Evolutionary conservation across 2,888 invertebrate species (phyloP), one percentile per base, ranked within the genome.

Genomic region (Phrixothrix hirtus): DNA sequence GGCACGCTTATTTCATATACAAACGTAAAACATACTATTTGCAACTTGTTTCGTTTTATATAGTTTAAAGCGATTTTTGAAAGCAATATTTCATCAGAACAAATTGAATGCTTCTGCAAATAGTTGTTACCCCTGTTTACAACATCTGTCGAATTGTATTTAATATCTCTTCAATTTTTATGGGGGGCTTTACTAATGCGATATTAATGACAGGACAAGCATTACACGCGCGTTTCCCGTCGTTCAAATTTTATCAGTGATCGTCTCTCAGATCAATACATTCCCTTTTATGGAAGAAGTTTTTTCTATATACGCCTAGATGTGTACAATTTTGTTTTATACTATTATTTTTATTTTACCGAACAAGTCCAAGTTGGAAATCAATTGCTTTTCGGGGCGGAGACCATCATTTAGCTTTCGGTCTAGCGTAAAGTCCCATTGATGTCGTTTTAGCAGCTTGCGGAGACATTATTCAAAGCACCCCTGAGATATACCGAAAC

Each of bases 331-430:
- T n/a, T n/a, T 21, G 7, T 5, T 21, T 21, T 21, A 21, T 21
- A 7, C 21, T 7, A 21, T 7, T n/a, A n/a, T n/a, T n/a, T 21
- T 21, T 21, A 21, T 29, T 29, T 11, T 29, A 29, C 11, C 3
- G 29, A 29, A 45, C 45, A 41, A 50, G 52, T 35, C 38, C 34
- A 31, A 39, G 36, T 27, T 39, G 50, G 26, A 38, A 37, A 59
- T 60, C 61, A 61, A 61, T 62, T 58, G 45, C 57, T 50, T 57
- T 57, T 49, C 48, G 30, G 43, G 50, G 55, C 16, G 31, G 9
- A 34, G 58, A 58, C 59, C 55, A 61, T 61, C 55, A 59, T 63
- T 63, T 63, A 61, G 59, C 52, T 57, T 58, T 55, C 59, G 59
- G 57, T 53, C 48, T 57, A 53, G 53, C 47, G 47, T 48, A 41